Evolutionary conservation across 2,113 vertebrate species (phyloP).

Genomic region (Hassar affinis): DNA sequence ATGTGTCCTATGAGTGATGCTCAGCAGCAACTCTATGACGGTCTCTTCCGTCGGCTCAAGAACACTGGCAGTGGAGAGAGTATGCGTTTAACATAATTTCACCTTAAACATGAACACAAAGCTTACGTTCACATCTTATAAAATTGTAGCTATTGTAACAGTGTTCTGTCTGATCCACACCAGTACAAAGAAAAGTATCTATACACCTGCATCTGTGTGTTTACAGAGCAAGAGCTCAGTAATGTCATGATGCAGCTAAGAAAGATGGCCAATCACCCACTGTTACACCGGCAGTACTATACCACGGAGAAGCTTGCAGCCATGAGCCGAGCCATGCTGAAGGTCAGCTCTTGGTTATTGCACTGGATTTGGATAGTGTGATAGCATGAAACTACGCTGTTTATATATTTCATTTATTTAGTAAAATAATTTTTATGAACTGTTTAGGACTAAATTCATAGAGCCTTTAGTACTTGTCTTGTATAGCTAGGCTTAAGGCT

Average conservation of each 20-base stretch:
- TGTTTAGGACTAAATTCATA: neutral
- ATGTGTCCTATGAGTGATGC: conserved; percentile 88
- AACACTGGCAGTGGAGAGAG: conserved; percentile 70
- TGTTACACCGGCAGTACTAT: conserved; percentile 92
- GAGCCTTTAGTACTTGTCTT: neutral
- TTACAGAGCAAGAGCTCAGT: conserved; percentile 81
- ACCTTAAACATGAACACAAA: neutral
- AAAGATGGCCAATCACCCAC: conserved; percentile 98
- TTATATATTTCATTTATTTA: neutral
- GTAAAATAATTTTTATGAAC: neutral
- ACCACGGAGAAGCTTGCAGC: conserved; percentile 83
- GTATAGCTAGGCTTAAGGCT: neutral
- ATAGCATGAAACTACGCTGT: neutral
- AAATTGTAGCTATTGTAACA: neutral
- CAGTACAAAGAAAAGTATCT: neutral
- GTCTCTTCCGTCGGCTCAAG: conserved; percentile 81
- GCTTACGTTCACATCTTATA: neutral
- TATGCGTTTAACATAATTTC: conserved; percentile 52
- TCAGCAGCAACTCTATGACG: conserved; percentile 82
- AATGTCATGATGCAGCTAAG: conserved; percentile 97
- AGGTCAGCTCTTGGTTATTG: conserved; percentile 68
- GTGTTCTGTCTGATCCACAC: neutral
- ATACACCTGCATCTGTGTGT: neutral
- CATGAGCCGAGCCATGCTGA: conserved; percentile 93
- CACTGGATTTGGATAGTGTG: neutral